These are phyloP conservation scores for Falco punctatus DNA, from an alignment of 2,113 vertebrate species.

Conservation along the genomic window DNA sequence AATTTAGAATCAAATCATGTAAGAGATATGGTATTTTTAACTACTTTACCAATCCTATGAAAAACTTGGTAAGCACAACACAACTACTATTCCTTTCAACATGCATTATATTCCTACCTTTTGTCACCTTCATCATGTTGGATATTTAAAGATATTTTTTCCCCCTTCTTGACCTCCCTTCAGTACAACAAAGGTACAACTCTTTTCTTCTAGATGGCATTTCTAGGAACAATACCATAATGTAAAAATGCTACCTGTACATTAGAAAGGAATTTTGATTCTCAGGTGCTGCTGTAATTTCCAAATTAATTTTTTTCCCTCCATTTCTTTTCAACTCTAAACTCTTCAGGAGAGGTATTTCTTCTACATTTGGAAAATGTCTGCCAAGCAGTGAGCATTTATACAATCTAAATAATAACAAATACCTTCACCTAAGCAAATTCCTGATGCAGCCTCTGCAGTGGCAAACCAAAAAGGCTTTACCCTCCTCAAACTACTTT, in stretches of 20 bases:
- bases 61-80: neutral
- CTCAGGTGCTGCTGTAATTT: neutral
- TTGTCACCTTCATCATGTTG: neutral
- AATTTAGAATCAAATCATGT: neutral
- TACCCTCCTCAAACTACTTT: neutral
- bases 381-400: neutral
- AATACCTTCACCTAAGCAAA: neutral
- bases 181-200: neutral
- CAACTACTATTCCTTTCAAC: neutral
- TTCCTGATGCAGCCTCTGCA: neutral
- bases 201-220: neutral
- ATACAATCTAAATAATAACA: neutral
- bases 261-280: neutral
- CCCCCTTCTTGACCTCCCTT: neutral
- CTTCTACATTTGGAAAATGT: neutral
- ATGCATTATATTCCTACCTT: neutral
- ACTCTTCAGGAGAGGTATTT: neutral
- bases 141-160: neutral
- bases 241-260: neutral
- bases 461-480: neutral
- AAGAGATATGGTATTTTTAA: neutral
- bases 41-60: neutral
- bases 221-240: neutral
- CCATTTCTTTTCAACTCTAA: neutral
- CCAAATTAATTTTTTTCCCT: too few relatives aligned